Evolutionary conservation across 2,888 invertebrate genomes (phyloP).

Genomic region (Melipona beecheii): DNA sequence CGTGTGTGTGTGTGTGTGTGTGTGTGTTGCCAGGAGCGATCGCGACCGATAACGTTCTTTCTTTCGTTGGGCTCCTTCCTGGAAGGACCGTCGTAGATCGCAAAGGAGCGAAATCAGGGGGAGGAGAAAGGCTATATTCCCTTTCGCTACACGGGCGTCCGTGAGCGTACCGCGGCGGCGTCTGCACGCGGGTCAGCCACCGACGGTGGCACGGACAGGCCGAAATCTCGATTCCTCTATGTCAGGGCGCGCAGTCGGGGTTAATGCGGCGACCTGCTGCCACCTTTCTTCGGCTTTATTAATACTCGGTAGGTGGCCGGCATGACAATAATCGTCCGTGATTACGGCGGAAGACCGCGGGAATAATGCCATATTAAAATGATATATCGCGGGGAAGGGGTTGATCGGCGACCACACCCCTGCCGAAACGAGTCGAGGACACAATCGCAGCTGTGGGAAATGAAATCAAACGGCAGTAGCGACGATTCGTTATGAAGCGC

Average conservation of each 20-base stretch:
- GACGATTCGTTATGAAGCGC: background rate
- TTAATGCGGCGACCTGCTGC: constrained; percentile 71
- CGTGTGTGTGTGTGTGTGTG: no score
- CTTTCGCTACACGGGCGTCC: constrained; percentile 22
- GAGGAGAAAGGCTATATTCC: constrained; percentile 22
- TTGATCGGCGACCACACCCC: constrained; percentile 15
- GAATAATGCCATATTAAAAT: constrained; percentile 69
- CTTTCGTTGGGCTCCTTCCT: constrained; percentile 66
- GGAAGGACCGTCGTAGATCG: constrained; percentile 65
- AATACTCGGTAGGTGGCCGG: constrained; percentile 78
- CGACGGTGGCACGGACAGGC: constrained; percentile 63
- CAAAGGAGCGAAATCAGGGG: constrained; percentile 35
- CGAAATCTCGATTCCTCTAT: constrained; percentile 73
- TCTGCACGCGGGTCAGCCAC: constrained; percentile 50
- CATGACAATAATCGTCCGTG: constrained; percentile 70
- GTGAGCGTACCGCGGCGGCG: background rate
- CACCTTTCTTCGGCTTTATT: constrained; percentile 78
- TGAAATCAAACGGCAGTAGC: constrained; percentile 22
- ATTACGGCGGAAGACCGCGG: constrained; percentile 67
- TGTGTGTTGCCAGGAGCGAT: constrained; percentile 52
- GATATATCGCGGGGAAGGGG: constrained; percentile 56
- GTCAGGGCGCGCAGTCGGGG: constrained; percentile 68
- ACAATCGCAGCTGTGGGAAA: constrained; percentile 13
- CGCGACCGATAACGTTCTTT: constrained; percentile 68
- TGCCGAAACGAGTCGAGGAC: constrained; percentile 28